Percentiles rank a stretch among this genome's conserved stretches.
These are phyloP conservation scores for Rhamphomyia laevipes DNA, from an alignment of 2,888 invertebrate species.

Conservation along the genomic window DNA sequence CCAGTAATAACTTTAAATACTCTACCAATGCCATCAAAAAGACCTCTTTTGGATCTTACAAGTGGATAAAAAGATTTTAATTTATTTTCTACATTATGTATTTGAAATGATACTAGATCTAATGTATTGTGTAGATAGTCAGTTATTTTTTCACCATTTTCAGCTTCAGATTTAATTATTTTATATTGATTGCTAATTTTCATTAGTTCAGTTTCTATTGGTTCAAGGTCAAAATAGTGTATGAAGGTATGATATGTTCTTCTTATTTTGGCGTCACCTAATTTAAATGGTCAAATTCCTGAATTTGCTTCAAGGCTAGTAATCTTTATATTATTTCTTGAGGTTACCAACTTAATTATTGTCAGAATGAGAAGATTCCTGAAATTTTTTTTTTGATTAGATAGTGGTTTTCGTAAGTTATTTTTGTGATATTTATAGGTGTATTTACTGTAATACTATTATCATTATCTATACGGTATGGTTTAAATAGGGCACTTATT, in stretches of 20 bases:
- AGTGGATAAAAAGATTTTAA: no score
- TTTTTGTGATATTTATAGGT: constrained; percentile 4
- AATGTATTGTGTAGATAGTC: no score
- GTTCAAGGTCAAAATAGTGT: neutral
- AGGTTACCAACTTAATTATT: no score
- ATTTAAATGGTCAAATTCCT: no score
- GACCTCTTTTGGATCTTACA: neutral
- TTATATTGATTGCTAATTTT: neutral
- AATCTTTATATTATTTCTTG: neutral
- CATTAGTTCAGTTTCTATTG: neutral
- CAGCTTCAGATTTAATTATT: neutral
- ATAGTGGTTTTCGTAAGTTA: constrained; percentile 4
- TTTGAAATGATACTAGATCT: no score
- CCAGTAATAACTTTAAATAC: neutral
- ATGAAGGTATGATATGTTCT: neutral
- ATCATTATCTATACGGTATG: constrained; percentile 2
- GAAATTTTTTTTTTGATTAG: neutral
- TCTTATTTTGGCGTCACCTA: neutral
- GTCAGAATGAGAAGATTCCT: neutral
- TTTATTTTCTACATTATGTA: no score
- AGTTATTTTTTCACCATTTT: no score
- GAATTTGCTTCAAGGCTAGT: no score
- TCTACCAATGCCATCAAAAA: neutral
- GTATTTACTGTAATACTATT: constrained; percentile 3
- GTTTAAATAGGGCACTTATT: constrained; percentile 3